Evolutionary conservation across 2,888 invertebrate genomes (phyloP).

Genomic region (Acheta domesticus): DNA sequence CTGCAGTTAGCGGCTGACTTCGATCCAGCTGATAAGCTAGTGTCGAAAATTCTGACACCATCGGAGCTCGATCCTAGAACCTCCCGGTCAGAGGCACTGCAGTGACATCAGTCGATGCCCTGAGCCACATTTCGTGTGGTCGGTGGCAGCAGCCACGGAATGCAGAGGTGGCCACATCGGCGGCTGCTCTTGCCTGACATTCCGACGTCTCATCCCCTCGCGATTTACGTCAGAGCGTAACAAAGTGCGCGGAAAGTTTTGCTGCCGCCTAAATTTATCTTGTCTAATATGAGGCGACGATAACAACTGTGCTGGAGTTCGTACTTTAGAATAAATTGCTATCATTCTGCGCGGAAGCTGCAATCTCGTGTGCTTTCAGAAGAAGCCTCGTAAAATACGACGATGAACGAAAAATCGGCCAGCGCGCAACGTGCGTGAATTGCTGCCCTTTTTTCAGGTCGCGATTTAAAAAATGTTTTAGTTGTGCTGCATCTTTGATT

Average conservation of each 20-base stretch:
- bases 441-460: no score
- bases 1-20: no score
- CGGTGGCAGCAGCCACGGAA: no score
- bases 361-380: neutral
- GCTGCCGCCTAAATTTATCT: constrained; percentile 1
- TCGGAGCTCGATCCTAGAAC: no score
- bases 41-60: no score
- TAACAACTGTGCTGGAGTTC: constrained; percentile 3
- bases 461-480: no score
- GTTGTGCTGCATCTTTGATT: no score
- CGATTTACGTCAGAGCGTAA: neutral
- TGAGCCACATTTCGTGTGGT: no score
- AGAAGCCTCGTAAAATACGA: neutral
- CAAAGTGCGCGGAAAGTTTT: constrained; percentile 1
- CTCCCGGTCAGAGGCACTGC: no score
- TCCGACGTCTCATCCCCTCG: neutral
- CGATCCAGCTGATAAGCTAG: no score
- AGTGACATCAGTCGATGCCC: no score
- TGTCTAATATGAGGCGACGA: constrained; percentile 18
- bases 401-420: neutral
- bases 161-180: no score
- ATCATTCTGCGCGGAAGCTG: constrained; percentile 4
- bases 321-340: constrained; percentile 2
- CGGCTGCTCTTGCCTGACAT: neutral
- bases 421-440: neutral